Conservation (phyloP, 1,140 invertebrate genomes). For the Drosophila varians region DNA sequence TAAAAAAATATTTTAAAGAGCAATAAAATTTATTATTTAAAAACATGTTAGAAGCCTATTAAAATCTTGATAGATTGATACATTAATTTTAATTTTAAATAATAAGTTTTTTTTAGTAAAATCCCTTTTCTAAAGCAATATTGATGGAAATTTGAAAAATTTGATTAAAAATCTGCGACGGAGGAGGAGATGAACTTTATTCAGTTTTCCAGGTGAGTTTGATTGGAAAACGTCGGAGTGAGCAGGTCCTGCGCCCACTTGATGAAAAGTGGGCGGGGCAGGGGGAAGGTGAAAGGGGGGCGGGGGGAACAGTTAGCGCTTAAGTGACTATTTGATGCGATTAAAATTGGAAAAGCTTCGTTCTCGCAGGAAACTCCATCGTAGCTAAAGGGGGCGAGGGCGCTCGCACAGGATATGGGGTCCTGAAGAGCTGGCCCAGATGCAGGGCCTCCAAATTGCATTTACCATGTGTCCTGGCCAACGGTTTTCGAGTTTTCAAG, state of each 20-base stretch:
- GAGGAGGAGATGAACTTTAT: not conserved
- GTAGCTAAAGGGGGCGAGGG: not conserved
- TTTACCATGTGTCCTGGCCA: slow-evolving; percentile 20
- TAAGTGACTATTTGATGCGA: slow-evolving; percentile 69
- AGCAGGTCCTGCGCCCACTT: not conserved
- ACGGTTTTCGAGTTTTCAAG: slow-evolving; percentile 22
- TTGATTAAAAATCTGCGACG: not conserved
- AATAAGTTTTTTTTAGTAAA: no score
- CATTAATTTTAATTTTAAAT: no score
- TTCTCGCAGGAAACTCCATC: slow-evolving; percentile 28
- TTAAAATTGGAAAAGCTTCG: slow-evolving; percentile 63
- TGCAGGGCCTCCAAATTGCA: slow-evolving; percentile 31
- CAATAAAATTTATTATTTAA: no score
- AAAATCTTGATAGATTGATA: no score
- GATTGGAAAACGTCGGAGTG: not conserved
- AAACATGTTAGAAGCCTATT: no score
- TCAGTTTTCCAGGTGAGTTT: not conserved
- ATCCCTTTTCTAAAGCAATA: no score
- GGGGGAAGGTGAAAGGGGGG: not conserved
- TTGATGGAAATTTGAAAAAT: not conserved
- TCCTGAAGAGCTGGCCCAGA: no score
- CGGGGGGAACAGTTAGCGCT: slow-evolving; percentile 1
- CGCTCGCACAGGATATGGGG: no score
- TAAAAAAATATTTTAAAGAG: no score
- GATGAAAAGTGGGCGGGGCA: not conserved